Evolutionary conservation across 1,140 invertebrate species (phyloP).

Genomic region (Oscheius sp.): DNA sequence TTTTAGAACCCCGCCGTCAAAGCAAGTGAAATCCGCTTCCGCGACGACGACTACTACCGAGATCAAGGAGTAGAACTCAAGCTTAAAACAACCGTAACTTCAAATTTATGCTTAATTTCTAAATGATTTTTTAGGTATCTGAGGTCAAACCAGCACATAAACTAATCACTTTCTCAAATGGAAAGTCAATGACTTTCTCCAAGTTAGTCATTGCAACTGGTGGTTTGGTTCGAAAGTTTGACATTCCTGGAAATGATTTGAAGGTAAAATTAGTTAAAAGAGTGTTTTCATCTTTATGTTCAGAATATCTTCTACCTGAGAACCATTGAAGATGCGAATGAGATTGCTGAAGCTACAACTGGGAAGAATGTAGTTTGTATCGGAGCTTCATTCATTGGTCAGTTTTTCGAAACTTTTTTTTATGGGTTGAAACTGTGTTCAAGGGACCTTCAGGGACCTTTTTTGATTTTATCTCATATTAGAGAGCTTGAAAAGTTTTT

Average conservation of each 20-base stretch:
- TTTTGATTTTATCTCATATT: too few relatives aligned
- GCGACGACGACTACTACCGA: constrained; percentile 17
- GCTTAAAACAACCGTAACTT: constrained; percentile 29
- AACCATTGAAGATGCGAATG: constrained; percentile 8
- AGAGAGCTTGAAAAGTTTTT: too few relatives aligned
- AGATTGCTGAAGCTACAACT: neutral
- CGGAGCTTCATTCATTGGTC: constrained; percentile 25
- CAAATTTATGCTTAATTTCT: neutral
- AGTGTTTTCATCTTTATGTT: neutral
- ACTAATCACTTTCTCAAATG: constrained; percentile 25
- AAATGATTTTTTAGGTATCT: neutral
- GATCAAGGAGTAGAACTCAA: neutral
- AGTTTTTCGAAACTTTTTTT: neutral
- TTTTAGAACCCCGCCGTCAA: neutral
- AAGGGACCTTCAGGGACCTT: too few relatives aligned
- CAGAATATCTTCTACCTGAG: constrained; percentile 23
- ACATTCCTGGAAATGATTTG: constrained; percentile 28
- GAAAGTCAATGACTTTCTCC: constrained; percentile 17
- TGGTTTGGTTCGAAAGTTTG: constrained; percentile 30
- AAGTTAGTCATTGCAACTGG: constrained; percentile 37
- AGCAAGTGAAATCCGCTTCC: constrained; percentile 1
- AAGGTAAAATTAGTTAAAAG: constrained; percentile 13
- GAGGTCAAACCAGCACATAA: constrained; percentile 10
- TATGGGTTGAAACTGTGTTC: too few relatives aligned
- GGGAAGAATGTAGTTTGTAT: constrained; percentile 29